Base-by-base conservation (phyloP, 1,140 invertebrate genomes). In the Mizuhopecten yessoensis region DNA sequence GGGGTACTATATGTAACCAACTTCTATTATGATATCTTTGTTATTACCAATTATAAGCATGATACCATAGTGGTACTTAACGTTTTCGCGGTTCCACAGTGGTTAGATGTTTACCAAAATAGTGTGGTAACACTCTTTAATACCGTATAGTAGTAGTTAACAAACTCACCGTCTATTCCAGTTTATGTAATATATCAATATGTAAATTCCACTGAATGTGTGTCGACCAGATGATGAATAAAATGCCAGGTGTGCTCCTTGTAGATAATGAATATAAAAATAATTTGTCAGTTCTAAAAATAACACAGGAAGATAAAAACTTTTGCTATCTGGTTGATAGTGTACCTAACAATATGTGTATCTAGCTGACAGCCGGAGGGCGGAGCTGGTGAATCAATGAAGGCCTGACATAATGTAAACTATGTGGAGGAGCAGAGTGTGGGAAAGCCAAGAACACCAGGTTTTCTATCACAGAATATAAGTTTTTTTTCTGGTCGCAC, bases 281-380 rank as follows among this genome's bases (percentile, higher is more conserved):
- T 75, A 75, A 29, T 75, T 75, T 75, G 57, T 75, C 57, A 75
- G 57, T 29, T n/a, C 57, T 75, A 75, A 75, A 75, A 75, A 75
- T 75, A 75, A 5, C n/a, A 29, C 57, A n/a, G 23, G n/a, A 1
- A 75, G 57, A 75, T 75, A 75, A 75, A 75, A 0, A 5, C 23
- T 5, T n/a, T 75, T 75, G n/a, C n/a, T 75, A 75, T 75, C 57
- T 5, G 5, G 9, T 1, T 29, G 57, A 29, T n/a, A 29, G 5
- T 49, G 1, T 17, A 29, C 57, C 1, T 29, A 75, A 29, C n/a
- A 15, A 7, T 57, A 11, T 9, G 57, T 29, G n/a, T 75, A 75
- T 75, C 57, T 75, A 17, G n/a, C 57, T 29, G 57, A 29, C 42
- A 17, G 11, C n/a, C 20, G 5, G 23, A 75, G n/a, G n/a, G n/a